A percentile compares a stretch with the other conserved stretches of the same genome.
Evolutionary conservation across 2,797 vertebrate species (phyloP).

Genomic region (Xenops minutus): DNA sequence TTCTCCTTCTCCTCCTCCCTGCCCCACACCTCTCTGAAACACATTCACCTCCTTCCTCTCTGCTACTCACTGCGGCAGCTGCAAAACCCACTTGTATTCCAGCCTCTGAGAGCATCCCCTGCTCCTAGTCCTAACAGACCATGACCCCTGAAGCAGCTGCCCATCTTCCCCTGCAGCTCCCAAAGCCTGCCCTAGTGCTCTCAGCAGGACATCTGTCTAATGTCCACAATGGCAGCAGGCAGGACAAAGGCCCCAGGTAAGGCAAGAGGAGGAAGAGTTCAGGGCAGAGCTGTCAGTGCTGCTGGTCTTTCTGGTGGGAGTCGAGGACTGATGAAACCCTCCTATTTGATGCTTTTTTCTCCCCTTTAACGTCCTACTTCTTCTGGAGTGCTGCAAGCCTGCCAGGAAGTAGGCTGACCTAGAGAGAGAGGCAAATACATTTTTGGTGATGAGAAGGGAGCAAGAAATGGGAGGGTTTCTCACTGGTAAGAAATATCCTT

Average conservation of each 20-base stretch:
- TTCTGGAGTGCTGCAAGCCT: not conserved
- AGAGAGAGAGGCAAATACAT: conserved; percentile 6
- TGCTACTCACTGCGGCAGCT: not conserved
- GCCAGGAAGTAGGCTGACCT: conserved; percentile 29
- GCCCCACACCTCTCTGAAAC: not conserved
- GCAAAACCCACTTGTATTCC: accelerated
- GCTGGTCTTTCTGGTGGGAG: not conserved
- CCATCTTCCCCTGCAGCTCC: not conserved
- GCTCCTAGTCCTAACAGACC: not conserved
- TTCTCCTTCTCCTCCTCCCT: not conserved
- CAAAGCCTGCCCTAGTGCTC: not conserved
- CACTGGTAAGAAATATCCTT: conserved; percentile 43
- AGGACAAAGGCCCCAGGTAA: not conserved
- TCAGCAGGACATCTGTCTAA: not conserved
- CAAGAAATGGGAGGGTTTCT: conserved; percentile 39
- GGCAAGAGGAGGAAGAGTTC: not conserved
- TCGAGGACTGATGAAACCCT: not conserved
- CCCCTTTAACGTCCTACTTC: not conserved
- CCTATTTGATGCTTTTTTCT: not conserved
- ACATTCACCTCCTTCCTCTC: not conserved
- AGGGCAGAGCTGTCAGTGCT: not conserved
- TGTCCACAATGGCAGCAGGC: not conserved
- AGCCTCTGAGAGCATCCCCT: not conserved
- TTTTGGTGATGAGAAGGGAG: conserved; percentile 26
- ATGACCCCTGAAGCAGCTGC: accelerated